Percentiles rank a stretch among this genome's conserved stretches.
Evolutionary conservation across 1,140 invertebrate species (phyloP).

Genomic region (Artemia franciscana): DNA sequence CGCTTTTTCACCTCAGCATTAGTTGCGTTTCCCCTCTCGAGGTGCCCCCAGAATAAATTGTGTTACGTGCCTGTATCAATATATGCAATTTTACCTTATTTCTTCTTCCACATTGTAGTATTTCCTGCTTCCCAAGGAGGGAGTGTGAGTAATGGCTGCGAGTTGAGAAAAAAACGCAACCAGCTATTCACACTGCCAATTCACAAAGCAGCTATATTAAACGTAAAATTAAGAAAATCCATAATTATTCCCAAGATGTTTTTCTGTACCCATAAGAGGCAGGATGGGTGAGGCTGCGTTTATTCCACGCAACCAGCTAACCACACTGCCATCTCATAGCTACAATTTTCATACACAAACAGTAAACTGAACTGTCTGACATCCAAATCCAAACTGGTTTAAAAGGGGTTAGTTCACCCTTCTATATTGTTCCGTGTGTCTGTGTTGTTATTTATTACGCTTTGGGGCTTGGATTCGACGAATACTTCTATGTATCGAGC

Average conservation of each 20-base stretch:
- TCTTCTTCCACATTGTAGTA: too few relatives aligned
- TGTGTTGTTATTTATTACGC: neutral
- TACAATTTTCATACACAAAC: neutral
- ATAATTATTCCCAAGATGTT: neutral
- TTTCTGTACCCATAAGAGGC: neutral
- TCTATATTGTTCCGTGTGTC: neutral
- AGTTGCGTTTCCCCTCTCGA: too few relatives aligned
- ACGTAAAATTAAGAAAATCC: neutral
- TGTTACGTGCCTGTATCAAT: too few relatives aligned
- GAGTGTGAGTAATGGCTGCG: neutral
- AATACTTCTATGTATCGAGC: too few relatives aligned
- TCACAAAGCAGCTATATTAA: neutral
- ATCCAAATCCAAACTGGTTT: neutral
- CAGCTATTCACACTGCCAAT: neutral
- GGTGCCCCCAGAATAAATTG: too few relatives aligned
- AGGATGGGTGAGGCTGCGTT: neutral
- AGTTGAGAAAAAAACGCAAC: neutral
- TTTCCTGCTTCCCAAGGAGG: neutral
- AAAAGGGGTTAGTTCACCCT: neutral
- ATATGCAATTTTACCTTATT: too few relatives aligned
- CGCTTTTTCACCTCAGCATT: too few relatives aligned
- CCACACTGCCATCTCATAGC: neutral
- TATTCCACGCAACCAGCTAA: neutral
- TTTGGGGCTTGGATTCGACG: neutral
- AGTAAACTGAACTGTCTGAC: neutral